A percentile compares a stretch with the other conserved stretches of the same genome.
These are phyloP conservation scores for Indicator indicator DNA, from an alignment of 2,113 vertebrate species.

Conservation along the genomic window DNA sequence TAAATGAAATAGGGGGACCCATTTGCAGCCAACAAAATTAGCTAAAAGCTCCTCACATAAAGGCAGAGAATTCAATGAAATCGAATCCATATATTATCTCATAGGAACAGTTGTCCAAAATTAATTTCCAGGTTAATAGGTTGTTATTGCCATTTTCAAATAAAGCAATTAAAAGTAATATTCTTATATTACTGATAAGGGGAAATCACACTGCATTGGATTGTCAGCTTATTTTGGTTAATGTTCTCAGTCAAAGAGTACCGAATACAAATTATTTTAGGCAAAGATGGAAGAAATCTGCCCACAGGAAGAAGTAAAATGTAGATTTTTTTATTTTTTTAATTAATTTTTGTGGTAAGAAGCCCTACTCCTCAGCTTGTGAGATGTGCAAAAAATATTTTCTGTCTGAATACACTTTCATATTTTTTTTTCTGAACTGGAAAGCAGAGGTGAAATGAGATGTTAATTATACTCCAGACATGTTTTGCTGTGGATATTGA, in stretches of 20 bases:
- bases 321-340: background rate
- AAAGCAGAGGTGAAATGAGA: background rate
- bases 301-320: background rate
- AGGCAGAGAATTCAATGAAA: conserved; percentile 28
- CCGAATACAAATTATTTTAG: background rate
- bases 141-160: conserved; percentile 39
- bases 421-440: background rate
- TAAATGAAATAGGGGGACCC: conserved; percentile 58
- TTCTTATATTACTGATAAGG: conserved; percentile 19
- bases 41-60: conserved; percentile 39
- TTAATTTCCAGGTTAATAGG: conserved; percentile 33
- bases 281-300: background rate
- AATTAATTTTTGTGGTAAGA: background rate
- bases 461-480: background rate
- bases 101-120: conserved; percentile 18
- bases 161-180: conserved; percentile 41
- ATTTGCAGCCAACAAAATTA: conserved; percentile 40
- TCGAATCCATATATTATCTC: conserved; percentile 40
- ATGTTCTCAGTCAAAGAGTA: background rate
- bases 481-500: conserved; percentile 23
- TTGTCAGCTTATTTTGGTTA: conserved; percentile 5
- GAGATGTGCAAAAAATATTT: background rate
- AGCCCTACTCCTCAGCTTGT: background rate
- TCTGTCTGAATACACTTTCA: background rate
- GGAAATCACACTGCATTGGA: background rate